Percentiles rank a stretch among this genome's conserved stretches.
These are phyloP conservation scores for Dynastes maya DNA, from an alignment of 2,888 invertebrate species.

Conservation along the genomic window DNA sequence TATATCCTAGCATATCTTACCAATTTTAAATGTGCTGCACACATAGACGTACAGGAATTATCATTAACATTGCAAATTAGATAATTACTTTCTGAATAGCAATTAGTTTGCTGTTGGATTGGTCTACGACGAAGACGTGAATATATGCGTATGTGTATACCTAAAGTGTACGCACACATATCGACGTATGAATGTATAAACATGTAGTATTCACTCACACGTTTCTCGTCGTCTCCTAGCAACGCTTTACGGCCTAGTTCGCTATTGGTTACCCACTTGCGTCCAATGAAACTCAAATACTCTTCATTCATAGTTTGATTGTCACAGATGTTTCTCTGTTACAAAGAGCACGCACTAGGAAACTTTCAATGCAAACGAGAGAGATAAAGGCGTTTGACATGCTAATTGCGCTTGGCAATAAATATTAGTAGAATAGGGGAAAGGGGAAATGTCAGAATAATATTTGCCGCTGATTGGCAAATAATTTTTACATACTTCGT, in stretches of 20 bases:
- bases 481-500: constrained; percentile 13
- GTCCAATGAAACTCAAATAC: constrained; percentile 60
- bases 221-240: constrained; percentile 60
- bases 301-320: constrained; percentile 61
- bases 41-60: background rate
- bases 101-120: constrained; percentile 12
- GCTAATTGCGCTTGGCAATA: constrained; percentile 30
- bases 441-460: constrained; percentile 10
- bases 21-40: background rate
- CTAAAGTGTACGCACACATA: constrained; percentile 19
- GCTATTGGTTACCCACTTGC: constrained; percentile 61
- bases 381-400: constrained; percentile 34
- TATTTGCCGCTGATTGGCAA: constrained; percentile 28
- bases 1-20: background rate
- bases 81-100: constrained; percentile 31
- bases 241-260: constrained; percentile 62
- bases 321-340: constrained; percentile 57
- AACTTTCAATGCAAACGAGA: constrained; percentile 27
- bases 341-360: constrained; percentile 18
- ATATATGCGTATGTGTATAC: constrained; percentile 16
- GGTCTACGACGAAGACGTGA: constrained; percentile 22
- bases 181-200: constrained; percentile 22
- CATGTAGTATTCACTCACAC: constrained; percentile 33
- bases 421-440: constrained; percentile 39
- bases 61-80: constrained; percentile 43